These are phyloP conservation scores for Arvicanthis niloticus DNA, from an alignment of 2,113 vertebrate genomes.

Conservation along the genomic window DNA sequence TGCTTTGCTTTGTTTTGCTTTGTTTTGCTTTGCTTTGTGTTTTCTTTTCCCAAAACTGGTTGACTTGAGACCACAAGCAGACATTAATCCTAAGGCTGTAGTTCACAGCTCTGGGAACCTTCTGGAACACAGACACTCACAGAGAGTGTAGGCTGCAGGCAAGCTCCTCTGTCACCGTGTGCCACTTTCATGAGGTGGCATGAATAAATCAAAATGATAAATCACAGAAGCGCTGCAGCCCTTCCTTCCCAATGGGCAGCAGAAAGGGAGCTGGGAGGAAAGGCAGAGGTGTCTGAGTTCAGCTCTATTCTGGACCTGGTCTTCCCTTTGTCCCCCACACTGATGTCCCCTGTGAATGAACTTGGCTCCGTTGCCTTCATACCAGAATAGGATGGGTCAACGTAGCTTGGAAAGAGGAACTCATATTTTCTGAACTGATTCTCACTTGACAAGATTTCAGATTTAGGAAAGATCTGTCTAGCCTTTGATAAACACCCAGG, in stretches of 20 bases:
- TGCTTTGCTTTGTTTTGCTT: not conserved
- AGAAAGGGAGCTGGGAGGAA: not conserved
- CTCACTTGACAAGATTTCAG: constrained; percentile 66
- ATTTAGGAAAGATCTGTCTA: constrained; percentile 77
- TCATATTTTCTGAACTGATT: constrained; percentile 76
- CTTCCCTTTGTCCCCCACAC: not conserved
- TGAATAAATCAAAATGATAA: constrained; percentile 25
- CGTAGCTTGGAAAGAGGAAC: constrained; percentile 72
- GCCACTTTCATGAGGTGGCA: constrained; percentile 4
- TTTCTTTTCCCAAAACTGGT: not conserved
- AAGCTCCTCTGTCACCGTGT: not conserved
- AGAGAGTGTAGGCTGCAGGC: not conserved
- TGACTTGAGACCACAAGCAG: not conserved
- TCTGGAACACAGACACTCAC: constrained; percentile 58
- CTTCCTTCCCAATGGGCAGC: constrained; percentile 42
- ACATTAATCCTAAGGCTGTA: not conserved
- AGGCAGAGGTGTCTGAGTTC: constrained; percentile 58
- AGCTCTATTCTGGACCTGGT: not conserved
- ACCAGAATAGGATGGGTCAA: constrained; percentile 52
- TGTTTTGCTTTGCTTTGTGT: not conserved
- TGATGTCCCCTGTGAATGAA: constrained; percentile 67
- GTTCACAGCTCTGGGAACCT: not conserved
- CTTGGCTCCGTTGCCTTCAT: not conserved
- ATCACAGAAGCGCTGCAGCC: not conserved
- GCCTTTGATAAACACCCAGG: constrained; percentile 60